Conservation (phyloP, 2,113 vertebrate species). For the Laticauda laticaudata region DNA sequence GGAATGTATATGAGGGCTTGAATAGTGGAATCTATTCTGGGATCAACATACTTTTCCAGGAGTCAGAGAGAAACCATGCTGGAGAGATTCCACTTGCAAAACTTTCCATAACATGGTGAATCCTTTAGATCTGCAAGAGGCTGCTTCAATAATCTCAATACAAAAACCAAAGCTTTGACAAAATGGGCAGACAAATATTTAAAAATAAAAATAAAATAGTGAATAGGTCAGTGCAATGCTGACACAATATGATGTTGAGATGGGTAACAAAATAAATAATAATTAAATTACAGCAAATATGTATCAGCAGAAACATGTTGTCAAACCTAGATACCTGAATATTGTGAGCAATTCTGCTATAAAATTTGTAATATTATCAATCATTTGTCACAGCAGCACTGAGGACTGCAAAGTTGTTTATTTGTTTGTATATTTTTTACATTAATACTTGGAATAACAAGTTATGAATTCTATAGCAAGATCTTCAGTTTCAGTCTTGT, state of each 20-base stretch:
- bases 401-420: neutral
- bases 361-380: neutral
- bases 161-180: neutral
- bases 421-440: neutral
- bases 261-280: neutral
- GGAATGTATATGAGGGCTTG: neutral
- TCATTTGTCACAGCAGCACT: neutral
- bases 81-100: neutral
- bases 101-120: neutral
- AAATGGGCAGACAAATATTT: neutral
- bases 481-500: neutral
- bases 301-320: neutral
- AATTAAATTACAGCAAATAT: conserved; percentile 3
- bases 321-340: neutral
- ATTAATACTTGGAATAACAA: neutral
- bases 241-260: conserved; percentile 7
- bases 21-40: neutral
- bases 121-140: neutral
- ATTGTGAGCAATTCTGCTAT: conserved; percentile 5
- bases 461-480: neutral
- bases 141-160: neutral
- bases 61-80: neutral
- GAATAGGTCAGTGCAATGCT: conserved; percentile 10
- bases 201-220: neutral
- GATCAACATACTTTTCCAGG: neutral